Base-by-base conservation (phyloP, 2,888 invertebrate genomes). In the Scaeva pyrastri region DNA sequence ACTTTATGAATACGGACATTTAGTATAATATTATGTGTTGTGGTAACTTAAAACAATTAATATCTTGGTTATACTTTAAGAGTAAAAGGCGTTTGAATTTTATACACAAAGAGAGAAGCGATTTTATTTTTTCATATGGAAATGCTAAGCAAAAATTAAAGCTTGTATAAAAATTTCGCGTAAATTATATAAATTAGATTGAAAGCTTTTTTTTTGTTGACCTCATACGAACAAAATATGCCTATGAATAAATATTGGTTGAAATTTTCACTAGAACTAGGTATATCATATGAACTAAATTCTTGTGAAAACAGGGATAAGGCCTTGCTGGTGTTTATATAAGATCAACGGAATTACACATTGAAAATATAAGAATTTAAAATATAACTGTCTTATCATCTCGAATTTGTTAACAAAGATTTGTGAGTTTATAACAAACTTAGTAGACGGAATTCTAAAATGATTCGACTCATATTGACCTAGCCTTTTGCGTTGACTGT, bases 1-100 rank as follows among this genome's bases (percentile, higher is more conserved):
- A 50, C 36, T 75, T 68, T 52, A 74, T 75, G 48, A 68, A 68
- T 75, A 75, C 70, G 64, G 76, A 75, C 48, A 76, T 56, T 81
- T 55, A 76, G 56, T 56, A 72, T 72, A 66, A 31, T 31, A 31
- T 31, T 7, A 7, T 52, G 10, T 45, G n/a, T 31, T 72, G 64
- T 64, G 21, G 26, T 16, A 64, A 64, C 64, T 45, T 64, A 45
- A 64, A 45, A 66, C 50, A 80, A 74, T 74, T 68, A 74, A 68
- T 66, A 60, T 70, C 60, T 39, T 70, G 64, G 64, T 68, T 74
- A 52, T 58, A 70, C 43, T 39, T 56, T 56, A 55, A 76, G 50
- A 31, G 45, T 72, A 64, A 64, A 66, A 56, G 16, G 45, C 58
- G 60, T 73, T 26, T 58, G 58, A 73, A 70, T 39, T 60, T 62